Evolutionary conservation across 2,797 vertebrate species (phyloP), one percentile per base, ranked within the genome.

Genomic region (Spea hammondii): DNA sequence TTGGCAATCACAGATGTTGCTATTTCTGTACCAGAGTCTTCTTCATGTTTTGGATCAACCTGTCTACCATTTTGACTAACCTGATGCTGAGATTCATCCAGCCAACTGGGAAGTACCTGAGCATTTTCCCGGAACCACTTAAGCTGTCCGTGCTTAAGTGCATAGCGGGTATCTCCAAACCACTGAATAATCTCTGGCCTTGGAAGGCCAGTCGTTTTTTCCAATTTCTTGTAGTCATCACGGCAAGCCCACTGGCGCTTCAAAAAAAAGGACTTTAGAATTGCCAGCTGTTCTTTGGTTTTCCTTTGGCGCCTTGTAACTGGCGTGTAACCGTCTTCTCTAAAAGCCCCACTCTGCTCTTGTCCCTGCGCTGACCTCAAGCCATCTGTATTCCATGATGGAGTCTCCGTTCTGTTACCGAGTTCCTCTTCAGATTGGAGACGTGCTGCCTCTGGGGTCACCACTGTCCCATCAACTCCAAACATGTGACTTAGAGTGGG

Each of bases 111-210:
- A 55, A 84, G 84, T 54, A 87, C 48, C 84, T 83, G 85, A 12
- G 92, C 89, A 0, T 87, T 89, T 78, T 93, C 94, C 77, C 94
- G 92, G 80, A 97, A 95, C 96, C 95, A 97, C 72, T 93, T 94
- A 70, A 97, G 88, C 68, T 97, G 94, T 12, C 95, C 95, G 1
- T 97, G 95, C 85, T 96, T 97, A 68, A 97, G 92, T 0, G 95
- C 96, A 59, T 96, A 97, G 4, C 96, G 93, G 0, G 95, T 97
- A 84, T 97, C 96, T 59, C 96, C 95, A 84, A 97, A 97, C 95
- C 96, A 97, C 82, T 96, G 96, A 84, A 96, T 96, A 50, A 97
- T 93, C 76, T 97, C 96, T 14, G 95, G 90, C 5, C 95, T 92
- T 2, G 96, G 95, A 79, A 97, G 89, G 79, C 93, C 92, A 7